Evolutionary conservation across 2,113 vertebrate genomes (phyloP).

Genomic region (Hemiscyllium ocellatum): DNA sequence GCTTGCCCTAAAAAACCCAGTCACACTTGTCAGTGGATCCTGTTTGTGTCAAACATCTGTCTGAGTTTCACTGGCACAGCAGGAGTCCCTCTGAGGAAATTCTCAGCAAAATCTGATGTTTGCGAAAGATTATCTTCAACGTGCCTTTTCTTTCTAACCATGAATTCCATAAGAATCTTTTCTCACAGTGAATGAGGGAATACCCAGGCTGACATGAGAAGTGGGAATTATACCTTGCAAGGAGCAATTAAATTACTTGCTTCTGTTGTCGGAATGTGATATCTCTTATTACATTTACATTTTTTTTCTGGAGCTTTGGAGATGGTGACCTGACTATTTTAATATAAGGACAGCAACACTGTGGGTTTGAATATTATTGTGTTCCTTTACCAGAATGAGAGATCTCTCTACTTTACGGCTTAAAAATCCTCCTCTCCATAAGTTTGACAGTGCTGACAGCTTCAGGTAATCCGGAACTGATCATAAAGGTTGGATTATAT

Average conservation of each 20-base stretch:
- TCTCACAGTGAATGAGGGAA: background rate
- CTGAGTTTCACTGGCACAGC: background rate
- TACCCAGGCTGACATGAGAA: background rate
- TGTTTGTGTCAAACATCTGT: background rate
- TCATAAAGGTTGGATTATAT: background rate
- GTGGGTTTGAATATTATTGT: background rate
- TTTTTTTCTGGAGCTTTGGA: background rate
- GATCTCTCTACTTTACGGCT: background rate
- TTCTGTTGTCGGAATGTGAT: background rate
- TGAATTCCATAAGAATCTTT: background rate
- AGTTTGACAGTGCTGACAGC: background rate
- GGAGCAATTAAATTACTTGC: background rate
- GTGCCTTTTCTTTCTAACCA: background rate
- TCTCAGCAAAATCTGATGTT: background rate
- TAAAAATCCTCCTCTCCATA: background rate
- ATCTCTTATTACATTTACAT: background rate
- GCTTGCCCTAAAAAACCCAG: background rate
- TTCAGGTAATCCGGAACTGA: too few species aligned
- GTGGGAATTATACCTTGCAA: background rate
- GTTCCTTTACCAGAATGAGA: background rate
- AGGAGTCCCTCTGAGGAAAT: background rate
- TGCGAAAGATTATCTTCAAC: background rate
- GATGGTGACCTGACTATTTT: background rate
- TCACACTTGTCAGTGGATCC: background rate
- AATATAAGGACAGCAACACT: background rate